phyloP scores from a whole-genome alignment of 2,113 vertebrate genomes.

The Rhinolophus ferrumequinum region DNA sequence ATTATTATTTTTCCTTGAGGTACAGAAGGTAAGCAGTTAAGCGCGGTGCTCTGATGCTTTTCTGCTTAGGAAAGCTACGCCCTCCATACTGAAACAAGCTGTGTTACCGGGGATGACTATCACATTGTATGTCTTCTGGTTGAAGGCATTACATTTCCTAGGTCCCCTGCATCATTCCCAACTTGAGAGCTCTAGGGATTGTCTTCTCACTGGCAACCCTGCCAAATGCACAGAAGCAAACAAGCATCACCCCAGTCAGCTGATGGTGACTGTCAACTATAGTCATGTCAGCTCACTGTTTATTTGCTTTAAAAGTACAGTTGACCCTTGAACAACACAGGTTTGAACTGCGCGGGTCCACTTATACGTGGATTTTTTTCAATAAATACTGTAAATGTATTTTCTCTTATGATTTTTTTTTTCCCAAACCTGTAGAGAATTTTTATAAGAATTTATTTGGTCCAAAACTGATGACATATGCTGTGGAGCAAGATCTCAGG shows the following conservation, averaged over 20 bases:
- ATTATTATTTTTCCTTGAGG: not conserved
- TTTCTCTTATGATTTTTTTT: too few species aligned
- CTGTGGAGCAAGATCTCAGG: too few species aligned
- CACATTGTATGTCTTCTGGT: not conserved
- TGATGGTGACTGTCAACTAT: not conserved
- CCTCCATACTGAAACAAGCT: not conserved
- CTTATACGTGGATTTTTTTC: too few species aligned
- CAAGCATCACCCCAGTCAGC: not conserved
- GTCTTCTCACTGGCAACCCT: not conserved
- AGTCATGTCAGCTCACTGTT: not conserved
- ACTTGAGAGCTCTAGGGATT: not conserved
- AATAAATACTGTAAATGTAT: too few species aligned
- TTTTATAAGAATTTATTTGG: too few species aligned
- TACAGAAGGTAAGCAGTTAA: not conserved
- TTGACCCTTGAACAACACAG: too few species aligned
- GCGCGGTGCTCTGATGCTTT: not conserved
- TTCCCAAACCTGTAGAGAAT: too few species aligned
- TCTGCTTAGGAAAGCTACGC: not conserved
- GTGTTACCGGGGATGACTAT: not conserved
- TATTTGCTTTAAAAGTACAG: not conserved
- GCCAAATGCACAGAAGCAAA: not conserved
- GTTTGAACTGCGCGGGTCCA: too few species aligned
- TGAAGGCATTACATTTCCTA: not conserved
- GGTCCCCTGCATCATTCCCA: not conserved
- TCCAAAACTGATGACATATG: too few species aligned